Evolutionary conservation across 2,797 vertebrate species (phyloP).

Genomic region (Mycteria americana): DNA sequence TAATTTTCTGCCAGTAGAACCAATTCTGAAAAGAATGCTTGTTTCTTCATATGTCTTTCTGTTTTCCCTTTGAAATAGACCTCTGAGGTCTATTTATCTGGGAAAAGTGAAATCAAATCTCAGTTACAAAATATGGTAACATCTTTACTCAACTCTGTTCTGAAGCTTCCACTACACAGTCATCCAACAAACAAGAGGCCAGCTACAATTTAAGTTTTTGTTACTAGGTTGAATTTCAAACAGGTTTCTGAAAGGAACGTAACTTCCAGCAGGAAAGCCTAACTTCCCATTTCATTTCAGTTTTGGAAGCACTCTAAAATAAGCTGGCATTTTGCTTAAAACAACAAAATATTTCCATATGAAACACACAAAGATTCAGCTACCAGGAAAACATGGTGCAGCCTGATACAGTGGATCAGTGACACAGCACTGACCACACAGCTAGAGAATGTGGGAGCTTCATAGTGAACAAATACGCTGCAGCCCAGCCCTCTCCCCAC

Average conservation of each 20-base stretch:
- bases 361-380: neutral
- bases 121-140: neutral
- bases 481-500: neutral
- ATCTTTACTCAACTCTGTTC: neutral
- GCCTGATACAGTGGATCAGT: neutral
- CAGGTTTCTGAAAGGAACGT: neutral
- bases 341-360: neutral
- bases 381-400: neutral
- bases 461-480: fast-evolving
- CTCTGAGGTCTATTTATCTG: neutral
- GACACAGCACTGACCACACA: neutral
- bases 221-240: neutral
- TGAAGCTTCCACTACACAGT: neutral
- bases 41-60: neutral
- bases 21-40: neutral
- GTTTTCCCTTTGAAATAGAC: neutral
- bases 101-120: neutral
- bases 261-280: neutral
- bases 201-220: neutral
- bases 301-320: neutral
- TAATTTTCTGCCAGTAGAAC: neutral
- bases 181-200: neutral
- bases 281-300: neutral
- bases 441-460: neutral
- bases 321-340: neutral